phyloP scores from a whole-genome alignment of 2,888 invertebrate species.

The Ellobium chinense region DNA sequence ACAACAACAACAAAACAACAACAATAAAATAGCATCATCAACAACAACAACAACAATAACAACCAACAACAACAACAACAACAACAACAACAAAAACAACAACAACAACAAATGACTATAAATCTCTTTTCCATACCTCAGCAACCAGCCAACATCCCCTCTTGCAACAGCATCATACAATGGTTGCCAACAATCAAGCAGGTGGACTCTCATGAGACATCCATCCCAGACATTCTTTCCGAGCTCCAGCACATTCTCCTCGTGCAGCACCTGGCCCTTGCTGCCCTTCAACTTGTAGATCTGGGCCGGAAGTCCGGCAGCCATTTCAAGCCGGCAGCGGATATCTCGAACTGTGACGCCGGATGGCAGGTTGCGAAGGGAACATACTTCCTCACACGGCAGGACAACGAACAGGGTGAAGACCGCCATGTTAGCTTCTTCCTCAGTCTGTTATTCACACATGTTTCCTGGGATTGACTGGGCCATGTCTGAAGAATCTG shows the following conservation, averaged over 20 bases:
- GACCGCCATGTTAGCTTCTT: too few species aligned
- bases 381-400: conserved; percentile 64
- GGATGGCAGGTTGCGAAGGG: conserved; percentile 59
- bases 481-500: too few species aligned
- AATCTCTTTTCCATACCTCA: too few species aligned
- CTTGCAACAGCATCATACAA: conserved; percentile 47
- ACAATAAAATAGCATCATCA: too few species aligned
- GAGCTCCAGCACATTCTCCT: conserved; percentile 59
- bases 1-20: neutral
- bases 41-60: too few species aligned
- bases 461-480: too few species aligned
- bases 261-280: conserved; percentile 58
- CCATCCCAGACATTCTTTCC: conserved; percentile 66
- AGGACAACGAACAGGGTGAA: conserved; percentile 67
- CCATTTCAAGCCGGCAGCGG: conserved; percentile 61
- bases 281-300: conserved; percentile 62
- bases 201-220: conserved; percentile 59
- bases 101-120: too few species aligned
- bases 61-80: too few species aligned
- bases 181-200: conserved; percentile 60
- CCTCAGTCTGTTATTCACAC: too few species aligned
- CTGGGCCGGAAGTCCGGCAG: conserved; percentile 63
- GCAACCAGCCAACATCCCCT: conserved; percentile 59
- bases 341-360: conserved; percentile 61
- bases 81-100: too few species aligned